Conservation (phyloP, 2,113 vertebrate species). For the Callionymus lyra region DNA sequence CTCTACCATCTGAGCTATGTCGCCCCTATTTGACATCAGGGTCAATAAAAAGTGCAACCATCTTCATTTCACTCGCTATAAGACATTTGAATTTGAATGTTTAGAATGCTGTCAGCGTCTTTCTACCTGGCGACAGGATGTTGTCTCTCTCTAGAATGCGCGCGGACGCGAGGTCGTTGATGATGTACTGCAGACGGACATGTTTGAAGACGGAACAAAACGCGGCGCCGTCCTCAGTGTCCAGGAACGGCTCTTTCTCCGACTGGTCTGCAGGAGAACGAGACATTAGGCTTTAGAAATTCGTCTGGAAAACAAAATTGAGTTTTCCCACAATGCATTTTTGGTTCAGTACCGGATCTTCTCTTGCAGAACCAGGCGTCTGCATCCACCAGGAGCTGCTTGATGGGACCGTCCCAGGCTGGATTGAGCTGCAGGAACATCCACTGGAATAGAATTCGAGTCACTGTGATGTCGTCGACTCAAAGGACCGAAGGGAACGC, state of each 20-base stretch:
- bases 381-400: constrained; percentile 83
- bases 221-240: constrained; percentile 72
- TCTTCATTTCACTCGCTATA: no score
- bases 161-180: constrained; percentile 89
- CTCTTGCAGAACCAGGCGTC: constrained; percentile 89
- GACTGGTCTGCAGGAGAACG: constrained; percentile 62
- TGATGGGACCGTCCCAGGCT: constrained; percentile 88
- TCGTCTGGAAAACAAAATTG: background rate
- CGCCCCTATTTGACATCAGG: no score
- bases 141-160: constrained; percentile 86
- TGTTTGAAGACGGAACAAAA: constrained; percentile 78
- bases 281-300: no score
- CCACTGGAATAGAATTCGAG: constrained; percentile 70
- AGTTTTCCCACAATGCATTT: background rate
- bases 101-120: background rate
- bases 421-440: constrained; percentile 94
- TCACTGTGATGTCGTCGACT: no score
- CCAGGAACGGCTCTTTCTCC: constrained; percentile 74
- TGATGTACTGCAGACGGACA: constrained; percentile 87
- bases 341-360: constrained; percentile 68
- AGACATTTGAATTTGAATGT: no score
- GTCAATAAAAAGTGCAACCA: no score
- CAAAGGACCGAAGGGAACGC: no score
- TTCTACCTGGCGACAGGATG: constrained; percentile 78
- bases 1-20: no score